phyloP scores from a whole-genome alignment of 2,888 invertebrate genomes.

The Archips xylosteana region DNA sequence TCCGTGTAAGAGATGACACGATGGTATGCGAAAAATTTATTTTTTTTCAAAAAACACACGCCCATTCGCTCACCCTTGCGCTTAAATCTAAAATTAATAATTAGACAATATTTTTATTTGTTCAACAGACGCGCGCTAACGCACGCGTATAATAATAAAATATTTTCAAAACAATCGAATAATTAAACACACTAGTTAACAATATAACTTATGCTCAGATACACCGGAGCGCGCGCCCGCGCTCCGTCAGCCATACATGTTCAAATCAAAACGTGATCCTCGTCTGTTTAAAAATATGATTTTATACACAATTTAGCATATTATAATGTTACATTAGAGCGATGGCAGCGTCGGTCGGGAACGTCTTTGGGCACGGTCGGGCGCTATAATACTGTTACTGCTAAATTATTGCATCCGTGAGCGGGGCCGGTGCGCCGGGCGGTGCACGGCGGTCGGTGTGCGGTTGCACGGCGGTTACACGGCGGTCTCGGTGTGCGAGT shows the following conservation, averaged over 20 bases:
- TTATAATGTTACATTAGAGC: conserved; percentile 62
- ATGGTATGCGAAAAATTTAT: conserved; percentile 81
- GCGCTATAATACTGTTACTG: conserved; percentile 50
- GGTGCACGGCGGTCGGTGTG: conserved; percentile 33
- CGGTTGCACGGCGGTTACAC: conserved; percentile 85
- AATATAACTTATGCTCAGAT: conserved; percentile 78
- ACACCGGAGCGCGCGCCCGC: conserved; percentile 60
- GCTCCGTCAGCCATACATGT: conserved; percentile 57
- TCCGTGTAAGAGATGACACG: conserved; percentile 83
- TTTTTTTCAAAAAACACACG: conserved; percentile 82
- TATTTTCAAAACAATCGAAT: conserved; percentile 86
- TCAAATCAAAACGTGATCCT: conserved; percentile 69
- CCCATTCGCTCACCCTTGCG: conserved; percentile 84
- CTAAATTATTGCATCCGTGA: conserved; percentile 60
- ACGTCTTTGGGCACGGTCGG: conserved; percentile 52
- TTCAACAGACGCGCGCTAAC: conserved; percentile 84
- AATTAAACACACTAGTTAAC: conserved; percentile 86
- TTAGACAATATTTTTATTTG: conserved; percentile 85
- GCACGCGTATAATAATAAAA: conserved; percentile 85
- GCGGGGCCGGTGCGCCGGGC: conserved; percentile 42
- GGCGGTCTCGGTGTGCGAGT: conserved; percentile 98
- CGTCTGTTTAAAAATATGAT: conserved; percentile 68
- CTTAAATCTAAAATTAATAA: conserved; percentile 85
- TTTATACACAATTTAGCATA: conserved; percentile 70
- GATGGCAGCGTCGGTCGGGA: conserved; percentile 67